Evolutionary conservation across 2,797 vertebrate genomes (phyloP).

Genomic region (Gorsachius magnificus): DNA sequence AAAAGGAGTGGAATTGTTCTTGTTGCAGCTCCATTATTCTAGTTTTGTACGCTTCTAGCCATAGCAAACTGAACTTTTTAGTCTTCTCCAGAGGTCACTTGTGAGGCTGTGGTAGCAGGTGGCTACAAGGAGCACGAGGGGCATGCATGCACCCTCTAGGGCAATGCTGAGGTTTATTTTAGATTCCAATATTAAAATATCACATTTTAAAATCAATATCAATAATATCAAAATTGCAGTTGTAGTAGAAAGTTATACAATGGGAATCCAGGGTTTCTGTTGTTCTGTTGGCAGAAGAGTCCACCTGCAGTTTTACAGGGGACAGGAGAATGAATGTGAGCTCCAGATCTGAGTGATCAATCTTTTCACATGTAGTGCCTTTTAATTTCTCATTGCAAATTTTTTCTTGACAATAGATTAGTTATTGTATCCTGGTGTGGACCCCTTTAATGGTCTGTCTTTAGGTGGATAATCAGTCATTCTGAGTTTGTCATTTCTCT

Average conservation of each 20-base stretch:
- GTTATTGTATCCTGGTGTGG: not conserved
- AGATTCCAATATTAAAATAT: not conserved
- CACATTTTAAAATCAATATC: not conserved
- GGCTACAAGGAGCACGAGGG: not conserved
- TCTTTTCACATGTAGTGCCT: not conserved
- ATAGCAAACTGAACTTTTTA: not conserved
- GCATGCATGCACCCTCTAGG: not conserved
- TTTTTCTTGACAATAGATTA: not conserved
- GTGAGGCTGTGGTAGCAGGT: not conserved
- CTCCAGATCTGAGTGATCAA: not conserved
- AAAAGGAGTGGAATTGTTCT: not conserved
- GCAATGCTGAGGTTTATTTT: not conserved
- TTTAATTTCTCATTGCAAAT: not conserved
- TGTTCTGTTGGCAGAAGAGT: not conserved
- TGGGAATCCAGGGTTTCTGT: not conserved
- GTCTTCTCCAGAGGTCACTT: not conserved
- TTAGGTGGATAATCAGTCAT: not conserved
- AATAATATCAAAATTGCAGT: not conserved
- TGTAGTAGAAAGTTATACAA: not conserved
- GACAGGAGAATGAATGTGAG: not conserved
- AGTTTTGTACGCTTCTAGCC: not conserved
- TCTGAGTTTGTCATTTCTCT: not conserved
- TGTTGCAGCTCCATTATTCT: not conserved
- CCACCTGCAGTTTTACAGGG: not conserved
- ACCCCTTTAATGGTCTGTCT: not conserved